phyloP scores from a whole-genome alignment of 2,888 invertebrate genomes.

The Tenthredo amoena region DNA sequence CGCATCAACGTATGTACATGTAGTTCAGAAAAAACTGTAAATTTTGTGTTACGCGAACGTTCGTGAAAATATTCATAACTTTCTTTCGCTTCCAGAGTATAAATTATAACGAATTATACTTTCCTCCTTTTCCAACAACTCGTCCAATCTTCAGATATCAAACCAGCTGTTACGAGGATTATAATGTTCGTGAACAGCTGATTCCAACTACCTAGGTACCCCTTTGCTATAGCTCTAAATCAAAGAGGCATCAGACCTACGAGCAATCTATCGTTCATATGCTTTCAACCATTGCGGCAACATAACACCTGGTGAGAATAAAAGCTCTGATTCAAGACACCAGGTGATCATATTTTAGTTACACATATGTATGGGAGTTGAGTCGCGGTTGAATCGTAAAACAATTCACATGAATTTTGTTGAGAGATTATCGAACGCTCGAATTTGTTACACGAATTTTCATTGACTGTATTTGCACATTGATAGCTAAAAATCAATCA shows the following conservation, averaged over 20 bases:
- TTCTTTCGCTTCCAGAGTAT: neutral
- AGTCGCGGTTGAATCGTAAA: neutral
- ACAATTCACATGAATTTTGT: neutral
- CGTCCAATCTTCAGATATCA: neutral
- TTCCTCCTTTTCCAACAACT: neutral
- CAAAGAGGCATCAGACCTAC: neutral
- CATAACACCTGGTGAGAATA: constrained; percentile 2
- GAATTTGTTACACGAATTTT: neutral
- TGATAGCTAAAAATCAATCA: neutral
- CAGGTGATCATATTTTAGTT: neutral
- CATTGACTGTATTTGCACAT: neutral
- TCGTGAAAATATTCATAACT: neutral
- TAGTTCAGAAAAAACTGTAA: neutral
- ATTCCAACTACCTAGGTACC: constrained; percentile 1
- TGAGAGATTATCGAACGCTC: neutral
- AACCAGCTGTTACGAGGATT: constrained; percentile 14
- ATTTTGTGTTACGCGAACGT: neutral
- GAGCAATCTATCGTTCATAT: neutral
- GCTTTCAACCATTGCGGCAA: neutral
- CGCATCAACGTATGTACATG: neutral
- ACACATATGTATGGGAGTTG: neutral
- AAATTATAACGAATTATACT: neutral
- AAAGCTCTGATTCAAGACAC: neutral
- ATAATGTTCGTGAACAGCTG: constrained; percentile 21
- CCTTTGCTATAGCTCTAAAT: neutral